Evolutionary conservation across 2,888 invertebrate genomes (phyloP).

Genomic region (Alloscopus bannaensis): DNA sequence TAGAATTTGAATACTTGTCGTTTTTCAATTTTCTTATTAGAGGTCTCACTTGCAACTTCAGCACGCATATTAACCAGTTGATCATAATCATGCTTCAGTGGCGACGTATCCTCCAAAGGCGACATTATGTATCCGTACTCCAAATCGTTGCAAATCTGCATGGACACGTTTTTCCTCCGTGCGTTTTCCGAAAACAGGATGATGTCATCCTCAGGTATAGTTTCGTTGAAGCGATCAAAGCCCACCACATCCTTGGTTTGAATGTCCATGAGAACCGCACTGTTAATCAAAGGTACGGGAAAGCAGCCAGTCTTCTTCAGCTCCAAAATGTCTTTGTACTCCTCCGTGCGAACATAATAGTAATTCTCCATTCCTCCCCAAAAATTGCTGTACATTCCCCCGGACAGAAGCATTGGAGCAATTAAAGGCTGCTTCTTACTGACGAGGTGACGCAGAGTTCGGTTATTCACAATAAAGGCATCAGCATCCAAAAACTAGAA

Average conservation of each 20-base stretch:
- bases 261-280: constrained; percentile 88
- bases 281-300: constrained; percentile 93
- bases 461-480: constrained; percentile 84
- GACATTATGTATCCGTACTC: constrained; percentile 88
- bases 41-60: constrained; percentile 82
- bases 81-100: constrained; percentile 81
- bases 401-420: constrained; percentile 91
- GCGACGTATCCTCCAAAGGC: constrained; percentile 85
- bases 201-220: constrained; percentile 92
- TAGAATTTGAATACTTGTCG: not conserved
- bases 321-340: constrained; percentile 88
- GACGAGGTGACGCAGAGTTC: constrained; percentile 81
- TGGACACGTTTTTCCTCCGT: constrained; percentile 80
- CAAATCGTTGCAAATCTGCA: constrained; percentile 88
- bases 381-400: constrained; percentile 92
- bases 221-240: constrained; percentile 77
- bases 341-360: constrained; percentile 88
- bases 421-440: constrained; percentile 81
- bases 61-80: constrained; percentile 86
- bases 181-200: constrained; percentile 93
- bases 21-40: constrained; percentile 7
- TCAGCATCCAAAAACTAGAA: constrained; percentile 90
- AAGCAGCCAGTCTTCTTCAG: constrained; percentile 83
- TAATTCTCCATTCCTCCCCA: constrained; percentile 95
- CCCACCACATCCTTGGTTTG: constrained; percentile 78